These are phyloP conservation scores for Gymnothorax javanicus DNA, from an alignment of 2,797 vertebrate genomes.

Conservation along the genomic window DNA sequence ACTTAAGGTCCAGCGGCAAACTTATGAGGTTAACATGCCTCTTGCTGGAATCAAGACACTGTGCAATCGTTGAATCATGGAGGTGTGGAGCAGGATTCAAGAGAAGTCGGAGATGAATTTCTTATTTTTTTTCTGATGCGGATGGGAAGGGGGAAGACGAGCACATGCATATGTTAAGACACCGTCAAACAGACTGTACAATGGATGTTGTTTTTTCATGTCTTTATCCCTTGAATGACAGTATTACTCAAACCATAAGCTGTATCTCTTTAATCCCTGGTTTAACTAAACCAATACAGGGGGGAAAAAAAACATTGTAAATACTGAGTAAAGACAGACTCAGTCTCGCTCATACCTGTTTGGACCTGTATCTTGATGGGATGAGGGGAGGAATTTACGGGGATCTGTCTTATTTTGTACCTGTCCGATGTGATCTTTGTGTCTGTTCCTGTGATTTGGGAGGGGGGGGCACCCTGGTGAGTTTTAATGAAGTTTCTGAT, in stretches of 20 bases:
- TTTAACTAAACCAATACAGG: constrained; percentile 15
- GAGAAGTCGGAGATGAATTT: background rate
- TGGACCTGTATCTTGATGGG: background rate
- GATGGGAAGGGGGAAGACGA: background rate
- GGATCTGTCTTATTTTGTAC: constrained; percentile 3
- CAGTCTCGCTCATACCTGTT: background rate
- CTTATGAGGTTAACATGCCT: background rate
- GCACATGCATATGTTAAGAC: background rate
- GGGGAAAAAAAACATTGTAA: background rate
- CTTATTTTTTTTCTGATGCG: background rate
- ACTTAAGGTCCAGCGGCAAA: background rate
- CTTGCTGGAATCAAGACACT: background rate
- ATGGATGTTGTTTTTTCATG: constrained; percentile 8
- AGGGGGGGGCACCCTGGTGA: background rate
- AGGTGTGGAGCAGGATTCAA: background rate
- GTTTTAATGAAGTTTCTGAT: background rate
- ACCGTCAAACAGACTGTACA: background rate
- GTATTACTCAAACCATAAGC: constrained; percentile 6
- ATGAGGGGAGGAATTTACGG: background rate
- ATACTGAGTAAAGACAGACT: constrained; percentile 21
- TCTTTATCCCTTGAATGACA: background rate
- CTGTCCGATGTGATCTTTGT: background rate
- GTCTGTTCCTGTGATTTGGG: background rate
- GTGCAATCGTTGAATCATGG: background rate
- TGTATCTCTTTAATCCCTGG: constrained; percentile 1